These are phyloP conservation scores for Leptoteleia sp. DNA, from an alignment of 1,140 invertebrate genomes.

Conservation along the genomic window DNA sequence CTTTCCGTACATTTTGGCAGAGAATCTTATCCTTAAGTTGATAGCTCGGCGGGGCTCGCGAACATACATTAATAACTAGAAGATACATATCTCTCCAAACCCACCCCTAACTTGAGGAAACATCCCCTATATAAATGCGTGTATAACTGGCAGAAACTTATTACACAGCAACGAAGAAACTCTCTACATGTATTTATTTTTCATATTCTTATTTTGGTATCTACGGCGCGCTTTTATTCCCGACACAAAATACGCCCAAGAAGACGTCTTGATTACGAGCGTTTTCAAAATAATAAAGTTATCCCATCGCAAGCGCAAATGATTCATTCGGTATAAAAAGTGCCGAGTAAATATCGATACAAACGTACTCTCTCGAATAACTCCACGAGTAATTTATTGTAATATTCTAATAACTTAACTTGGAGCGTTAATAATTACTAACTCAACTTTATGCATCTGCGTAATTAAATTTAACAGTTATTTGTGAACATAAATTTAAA, in stretches of 20 bases:
- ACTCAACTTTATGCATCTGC: slow-evolving; percentile 20
- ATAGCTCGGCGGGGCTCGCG: slow-evolving; percentile 64
- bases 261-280: slow-evolving; percentile 31
- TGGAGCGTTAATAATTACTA: neutral
- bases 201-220: slow-evolving; percentile 61
- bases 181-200: slow-evolving; percentile 66
- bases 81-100: slow-evolving; percentile 75
- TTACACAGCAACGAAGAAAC: slow-evolving; percentile 74
- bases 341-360: slow-evolving; percentile 6
- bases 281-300: slow-evolving; percentile 16
- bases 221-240: slow-evolving; percentile 38
- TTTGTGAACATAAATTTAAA: slow-evolving; percentile 22
- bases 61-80: slow-evolving; percentile 79
- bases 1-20: slow-evolving; percentile 66
- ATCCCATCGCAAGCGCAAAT: neutral
- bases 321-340: slow-evolving; percentile 1
- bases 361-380: too few species aligned
- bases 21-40: slow-evolving; percentile 61
- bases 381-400: neutral
- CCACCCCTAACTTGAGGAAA: slow-evolving; percentile 71
- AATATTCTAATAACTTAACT: too few species aligned
- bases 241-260: slow-evolving; percentile 24
- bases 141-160: slow-evolving; percentile 76
- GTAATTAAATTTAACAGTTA: slow-evolving; percentile 41
- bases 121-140: slow-evolving; percentile 77